Conservation (phyloP, 2,888 invertebrate species). For the Scaptomyza parva region DNA sequence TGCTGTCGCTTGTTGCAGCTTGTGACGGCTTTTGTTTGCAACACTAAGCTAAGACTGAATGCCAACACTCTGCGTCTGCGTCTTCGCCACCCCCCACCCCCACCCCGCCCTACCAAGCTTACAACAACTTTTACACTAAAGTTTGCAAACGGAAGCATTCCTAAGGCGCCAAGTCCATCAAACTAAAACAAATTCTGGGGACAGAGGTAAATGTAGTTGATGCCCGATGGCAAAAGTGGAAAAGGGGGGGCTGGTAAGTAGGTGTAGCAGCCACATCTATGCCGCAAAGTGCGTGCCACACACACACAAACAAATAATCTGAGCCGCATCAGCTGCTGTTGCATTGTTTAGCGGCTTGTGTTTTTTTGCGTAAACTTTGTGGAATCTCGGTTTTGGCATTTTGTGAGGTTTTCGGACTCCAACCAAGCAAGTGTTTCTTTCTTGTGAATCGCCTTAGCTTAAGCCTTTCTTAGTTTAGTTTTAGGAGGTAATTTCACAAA, state of each 20-base stretch:
- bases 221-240: background rate
- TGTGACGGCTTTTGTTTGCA: constrained; percentile 53
- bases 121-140: constrained; percentile 24
- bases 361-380: constrained; percentile 28
- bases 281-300: constrained; percentile 1
- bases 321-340: constrained; percentile 34
- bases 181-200: constrained; percentile 16
- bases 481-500: background rate
- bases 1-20: constrained; percentile 44
- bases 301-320: background rate
- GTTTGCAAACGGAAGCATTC: constrained; percentile 42
- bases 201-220: constrained; percentile 4
- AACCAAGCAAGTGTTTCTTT: background rate
- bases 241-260: too few relatives aligned
- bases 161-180: constrained; percentile 52
- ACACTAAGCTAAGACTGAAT: constrained; percentile 54
- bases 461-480: background rate
- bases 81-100: background rate
- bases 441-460: background rate
- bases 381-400: constrained; percentile 18
- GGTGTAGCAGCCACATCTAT: constrained; percentile 4
- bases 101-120: background rate
- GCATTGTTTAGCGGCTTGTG: constrained; percentile 47
- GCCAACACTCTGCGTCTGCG: constrained; percentile 13
- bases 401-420: constrained; percentile 1